These are phyloP conservation scores for Sarcophaga peregrina DNA, from an alignment of 1,140 invertebrate species.

Conservation along the genomic window DNA sequence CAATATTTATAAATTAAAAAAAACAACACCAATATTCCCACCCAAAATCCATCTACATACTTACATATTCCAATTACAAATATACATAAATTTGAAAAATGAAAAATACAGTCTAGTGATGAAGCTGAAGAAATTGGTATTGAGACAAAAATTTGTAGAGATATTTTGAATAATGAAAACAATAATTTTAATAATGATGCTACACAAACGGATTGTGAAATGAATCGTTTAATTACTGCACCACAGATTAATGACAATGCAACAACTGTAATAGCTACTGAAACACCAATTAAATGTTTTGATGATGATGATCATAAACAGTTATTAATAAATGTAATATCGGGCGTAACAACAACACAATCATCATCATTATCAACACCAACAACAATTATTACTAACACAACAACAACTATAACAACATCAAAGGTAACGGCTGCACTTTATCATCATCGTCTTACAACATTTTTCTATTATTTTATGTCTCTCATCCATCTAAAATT, in stretches of 20 bases:
- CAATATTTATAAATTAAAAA: neutral
- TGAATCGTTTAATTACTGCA: constrained; percentile 27
- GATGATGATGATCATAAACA: constrained; percentile 46
- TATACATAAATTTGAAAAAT: constrained; percentile 30
- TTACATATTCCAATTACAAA: constrained; percentile 47
- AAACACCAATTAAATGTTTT: constrained; percentile 46
- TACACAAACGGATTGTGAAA: constrained; percentile 24
- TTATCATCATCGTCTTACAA: neutral
- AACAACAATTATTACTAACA: constrained; percentile 27
- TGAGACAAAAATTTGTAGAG: constrained; percentile 30
- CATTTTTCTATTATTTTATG: neutral
- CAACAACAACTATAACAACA: constrained; percentile 40
- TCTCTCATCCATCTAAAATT: neutral
- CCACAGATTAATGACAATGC: neutral
- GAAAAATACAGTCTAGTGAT: constrained; percentile 38
- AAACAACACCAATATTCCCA: neutral
- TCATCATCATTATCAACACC: constrained; percentile 22
- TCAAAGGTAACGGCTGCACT: constrained; percentile 41
- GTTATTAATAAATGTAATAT: constrained; percentile 14
- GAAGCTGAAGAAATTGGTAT: constrained; percentile 44
- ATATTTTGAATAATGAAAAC: constrained; percentile 57
- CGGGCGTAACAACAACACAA: constrained; percentile 30
- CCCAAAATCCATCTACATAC: constrained; percentile 43
- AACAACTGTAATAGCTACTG: constrained; percentile 45
- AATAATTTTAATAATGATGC: constrained; percentile 46